Evolutionary conservation across 2,888 invertebrate genomes (phyloP), one percentile per base, ranked within the genome.

Genomic region (Chaetoderma sp.): DNA sequence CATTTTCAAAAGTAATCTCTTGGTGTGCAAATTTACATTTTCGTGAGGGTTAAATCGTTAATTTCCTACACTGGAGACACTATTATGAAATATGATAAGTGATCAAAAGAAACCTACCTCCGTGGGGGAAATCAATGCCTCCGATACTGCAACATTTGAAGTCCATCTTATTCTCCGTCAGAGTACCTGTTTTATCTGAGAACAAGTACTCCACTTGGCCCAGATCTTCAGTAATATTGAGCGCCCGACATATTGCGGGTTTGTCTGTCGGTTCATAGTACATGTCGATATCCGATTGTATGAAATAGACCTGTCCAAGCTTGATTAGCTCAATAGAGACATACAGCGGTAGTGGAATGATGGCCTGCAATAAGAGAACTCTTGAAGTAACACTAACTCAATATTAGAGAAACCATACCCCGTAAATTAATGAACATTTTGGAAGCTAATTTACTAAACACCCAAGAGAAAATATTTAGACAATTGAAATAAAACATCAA

Each of bases 81-180:
- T n/a, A n/a, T n/a, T n/a, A n/a, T n/a, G n/a, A n/a, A n/a, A n/a
- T n/a, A n/a, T n/a, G n/a, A n/a, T n/a, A n/a, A n/a, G n/a, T n/a
- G n/a, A n/a, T n/a, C n/a, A n/a, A n/a, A n/a, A n/a, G n/a, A n/a
- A n/a, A n/a, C n/a, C n/a, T n/a, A n/a, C 77, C 65, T 39, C 74
- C 49, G 73, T 82, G 81, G 16, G 78, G 78, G 83, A 95, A 98
- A 87, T 98, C 96, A 44, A 92, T 90, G 0, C 96, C 97, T 27
- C 91, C 93, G 28, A 98, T 92, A 2, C 94, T 92, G 83, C 97
- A 98, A 55, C 94, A 90, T 63, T 95, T 91, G 87, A 98, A 98
- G 81, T 96, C 91, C 98, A 98, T 98, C 70, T 95, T 93, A 86
- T 98, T 98, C 87, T 98, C 97, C 0, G 98, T 98, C 63, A 98